Percentiles rank a stretch among this genome's conserved stretches.
Evolutionary conservation across 2,113 vertebrate species (phyloP).

Genomic region (Chrysochloris asiatica): DNA sequence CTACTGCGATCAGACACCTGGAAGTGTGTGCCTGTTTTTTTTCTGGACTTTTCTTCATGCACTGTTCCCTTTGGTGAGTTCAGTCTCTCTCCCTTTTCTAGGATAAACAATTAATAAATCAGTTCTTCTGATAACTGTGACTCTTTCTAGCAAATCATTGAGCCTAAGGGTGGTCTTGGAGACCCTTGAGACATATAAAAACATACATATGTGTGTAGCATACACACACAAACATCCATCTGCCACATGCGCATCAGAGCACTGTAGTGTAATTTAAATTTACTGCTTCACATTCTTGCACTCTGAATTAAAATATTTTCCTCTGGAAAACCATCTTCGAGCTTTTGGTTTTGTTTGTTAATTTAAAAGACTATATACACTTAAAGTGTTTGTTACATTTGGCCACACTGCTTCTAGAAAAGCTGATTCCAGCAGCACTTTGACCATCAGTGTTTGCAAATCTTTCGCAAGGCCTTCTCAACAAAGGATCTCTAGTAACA

Average conservation of each 20-base stretch:
- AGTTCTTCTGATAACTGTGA: neutral
- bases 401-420: too few species aligned
- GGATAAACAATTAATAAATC: neutral
- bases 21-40: too few species aligned
- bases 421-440: too few species aligned
- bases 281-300: neutral
- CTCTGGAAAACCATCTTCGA: neutral
- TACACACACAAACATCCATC: neutral
- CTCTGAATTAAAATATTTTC: neutral
- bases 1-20: neutral
- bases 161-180: neutral
- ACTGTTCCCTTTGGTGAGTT: neutral
- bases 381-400: too few species aligned
- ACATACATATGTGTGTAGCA: neutral
- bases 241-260: neutral
- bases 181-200: neutral
- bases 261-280: slow-evolving; percentile 24
- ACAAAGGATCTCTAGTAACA: too few species aligned
- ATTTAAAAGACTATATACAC: too few species aligned
- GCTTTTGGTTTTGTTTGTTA: neutral
- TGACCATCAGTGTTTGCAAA: too few species aligned
- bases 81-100: too few species aligned
- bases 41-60: neutral
- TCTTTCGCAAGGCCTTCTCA: too few species aligned
- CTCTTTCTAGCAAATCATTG: neutral